Base-by-base conservation (phyloP, 2,113 vertebrate genomes). In the Hemibagrus wyckioides region DNA sequence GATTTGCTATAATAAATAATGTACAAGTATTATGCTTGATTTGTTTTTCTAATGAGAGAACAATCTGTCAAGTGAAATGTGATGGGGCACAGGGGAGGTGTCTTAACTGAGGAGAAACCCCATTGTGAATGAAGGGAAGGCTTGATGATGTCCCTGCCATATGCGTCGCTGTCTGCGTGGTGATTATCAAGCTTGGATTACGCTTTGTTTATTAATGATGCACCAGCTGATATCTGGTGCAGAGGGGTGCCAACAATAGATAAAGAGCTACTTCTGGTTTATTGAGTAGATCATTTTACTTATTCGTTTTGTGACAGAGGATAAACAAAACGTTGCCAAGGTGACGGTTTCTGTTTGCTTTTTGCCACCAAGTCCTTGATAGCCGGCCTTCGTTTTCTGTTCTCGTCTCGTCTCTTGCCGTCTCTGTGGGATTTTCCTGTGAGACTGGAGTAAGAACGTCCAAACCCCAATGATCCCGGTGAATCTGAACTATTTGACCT, bases 181-280 rank as follows among this genome's bases (percentile, higher is more conserved):
- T 80, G 69, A 41, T 89, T 76, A 82, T 82, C 57, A 79, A 63
- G 82, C 77, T 85, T 86, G 82, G 88, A 85, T 89, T 89, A 86
- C 71, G 73, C 44, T 25, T 88, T 0, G 50, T 91, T 89, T 88
- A 89, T 91, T 91, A 91, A 86, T 83, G 88, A 82, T n/a, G 52
- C 81, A 75, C 75, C 88, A 85, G 87, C 88, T 90, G 90, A 90
- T 75, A 33, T 36, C 30, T 87, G 83, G 88, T n/a, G 30, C 5
- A 57, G 83, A 44, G 79, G 13, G 23, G 69, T 17, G 9, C 36
- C 11, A 65, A 86, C 52, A 76, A 61, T 28, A 63, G 67, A 15
- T 0, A 17, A 39, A 5, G 13, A 30, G 61, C 5, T 50, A n/a
- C 25, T 21, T 25, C 44, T 75, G 2, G 67, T 50, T 17, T 28